Evolutionary conservation across 2,113 vertebrate genomes (phyloP), one percentile per base, ranked within the genome.

Genomic region (Solea solea): DNA sequence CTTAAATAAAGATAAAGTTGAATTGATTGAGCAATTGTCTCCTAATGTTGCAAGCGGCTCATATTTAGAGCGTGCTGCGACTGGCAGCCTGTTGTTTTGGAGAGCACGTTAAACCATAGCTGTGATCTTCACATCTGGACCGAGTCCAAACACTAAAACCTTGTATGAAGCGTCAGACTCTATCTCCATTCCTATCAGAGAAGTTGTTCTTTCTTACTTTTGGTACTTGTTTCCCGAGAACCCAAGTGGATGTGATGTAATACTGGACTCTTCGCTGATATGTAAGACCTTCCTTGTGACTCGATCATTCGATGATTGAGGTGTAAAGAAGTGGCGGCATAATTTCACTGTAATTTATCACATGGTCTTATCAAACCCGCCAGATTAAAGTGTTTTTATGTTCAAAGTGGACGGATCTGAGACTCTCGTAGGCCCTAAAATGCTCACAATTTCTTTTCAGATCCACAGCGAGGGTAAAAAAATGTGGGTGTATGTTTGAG

Each of bases 21-120:
- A 71, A 84, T 76, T 1, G 68, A 86, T 92, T 90, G 87, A 87
- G 90, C 86, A 92, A 93, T 76, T 42, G 14, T 66, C 54, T 88
- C 48, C 56, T 56, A 53, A 44, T 89, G 88, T 93, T 85, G 90
- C 85, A 93, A 92, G 73, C 16, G 21, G 78, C 60, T 87, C 74
- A 75, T 73, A 73, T 58, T 74, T 55, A 3, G 64, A 87, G 77
- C 92, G 64, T 87, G 91, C 88, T 76, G 74, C 62, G 89, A 90
- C 92, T 89, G 83, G 91, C 71, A 89, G 72, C 49, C 55, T 39
- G 12, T 68, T 74, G 44, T 76, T 84, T 58, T 71, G 64, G 69
- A 70, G 71, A 69, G 78, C 39, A 28, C 40, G 40, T 56, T 27
- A 15, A 74, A 84, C 75, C 40, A 63, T 34, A 73, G 46, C 4